These are phyloP conservation scores for Campopleginae sp. DNA, from an alignment of 2,888 invertebrate species.

Conservation along the genomic window DNA sequence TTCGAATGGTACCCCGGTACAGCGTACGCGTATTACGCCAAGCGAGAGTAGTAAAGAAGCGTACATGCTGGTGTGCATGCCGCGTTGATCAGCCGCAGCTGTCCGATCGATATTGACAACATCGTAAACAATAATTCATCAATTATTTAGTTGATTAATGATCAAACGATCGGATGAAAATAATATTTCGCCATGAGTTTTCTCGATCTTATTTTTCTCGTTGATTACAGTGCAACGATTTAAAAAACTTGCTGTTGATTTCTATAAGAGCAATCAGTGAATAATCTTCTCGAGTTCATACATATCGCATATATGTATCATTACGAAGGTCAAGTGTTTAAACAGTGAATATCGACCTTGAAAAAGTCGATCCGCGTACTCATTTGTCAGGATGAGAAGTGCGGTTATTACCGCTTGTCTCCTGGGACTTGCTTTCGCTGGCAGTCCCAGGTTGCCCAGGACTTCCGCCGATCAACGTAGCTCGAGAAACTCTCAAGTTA, in stretches of 20 bases:
- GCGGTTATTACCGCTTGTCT: conserved; percentile 79
- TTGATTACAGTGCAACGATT: neutral
- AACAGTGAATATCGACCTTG: conserved; percentile 57
- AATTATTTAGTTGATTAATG: neutral
- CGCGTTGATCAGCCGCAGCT: conserved; percentile 36
- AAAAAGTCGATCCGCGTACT: conserved; percentile 58
- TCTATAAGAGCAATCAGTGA: neutral
- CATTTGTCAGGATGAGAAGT: conserved; percentile 76
- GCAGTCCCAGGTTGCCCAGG: conserved; percentile 81
- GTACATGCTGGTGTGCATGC: conserved; percentile 50
- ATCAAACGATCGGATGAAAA: neutral
- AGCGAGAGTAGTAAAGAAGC: conserved; percentile 50
- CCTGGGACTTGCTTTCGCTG: conserved; percentile 79
- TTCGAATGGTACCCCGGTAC: conserved; percentile 41
- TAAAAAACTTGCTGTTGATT: neutral
- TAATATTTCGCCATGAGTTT: neutral
- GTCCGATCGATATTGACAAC: conserved; percentile 19
- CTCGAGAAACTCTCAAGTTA: conserved; percentile 77
- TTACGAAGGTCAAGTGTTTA: conserved; percentile 39
- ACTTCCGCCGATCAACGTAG: conserved; percentile 82
- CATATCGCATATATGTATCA: conserved; percentile 2
- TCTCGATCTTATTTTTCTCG: neutral
- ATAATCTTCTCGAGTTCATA: neutral
- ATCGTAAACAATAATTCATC: neutral
- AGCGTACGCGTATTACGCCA: conserved; percentile 50